Percentiles rank a stretch among this genome's conserved stretches.
Evolutionary conservation across 2,888 invertebrate genomes (phyloP).

Genomic region (Merodon equestris): DNA sequence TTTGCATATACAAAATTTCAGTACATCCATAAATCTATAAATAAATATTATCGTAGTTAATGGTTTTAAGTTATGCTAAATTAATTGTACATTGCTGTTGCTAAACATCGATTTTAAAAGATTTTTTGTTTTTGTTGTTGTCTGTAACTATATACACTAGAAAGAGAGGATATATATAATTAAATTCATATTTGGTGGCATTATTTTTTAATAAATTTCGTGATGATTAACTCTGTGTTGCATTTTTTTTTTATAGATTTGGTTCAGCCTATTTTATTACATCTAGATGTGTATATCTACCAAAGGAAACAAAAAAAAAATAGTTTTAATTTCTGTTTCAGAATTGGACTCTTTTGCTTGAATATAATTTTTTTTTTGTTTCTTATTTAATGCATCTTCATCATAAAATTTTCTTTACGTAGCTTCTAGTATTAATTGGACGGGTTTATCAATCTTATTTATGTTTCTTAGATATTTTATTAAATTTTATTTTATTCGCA

Average conservation of each 20-base stretch:
- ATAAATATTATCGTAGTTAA: slow-evolving; percentile 35
- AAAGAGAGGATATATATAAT: slow-evolving; percentile 37
- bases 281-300: slow-evolving; percentile 38
- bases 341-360: slow-evolving; percentile 48
- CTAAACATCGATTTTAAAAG: slow-evolving; percentile 33
- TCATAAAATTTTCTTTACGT: slow-evolving; percentile 49
- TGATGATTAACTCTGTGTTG: slow-evolving; percentile 48
- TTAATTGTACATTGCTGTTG: slow-evolving; percentile 61
- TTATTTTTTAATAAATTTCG: slow-evolving; percentile 52
- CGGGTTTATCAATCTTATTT: slow-evolving; percentile 69
- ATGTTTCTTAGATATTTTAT: slow-evolving; percentile 56
- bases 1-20: slow-evolving; percentile 67
- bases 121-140: slow-evolving; percentile 14
- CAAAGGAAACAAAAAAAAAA: slow-evolving; percentile 31
- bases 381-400: slow-evolving; percentile 46
- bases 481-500: slow-evolving; percentile 29
- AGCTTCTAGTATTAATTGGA: slow-evolving; percentile 66
- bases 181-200: slow-evolving; percentile 49
- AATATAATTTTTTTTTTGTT: slow-evolving; percentile 9
- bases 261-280: slow-evolving; percentile 63
- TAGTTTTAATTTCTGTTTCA: slow-evolving; percentile 16
- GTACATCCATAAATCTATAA: slow-evolving; percentile 51
- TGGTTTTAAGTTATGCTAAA: slow-evolving; percentile 20
- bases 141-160: slow-evolving; percentile 50
- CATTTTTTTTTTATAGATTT: slow-evolving; percentile 24